These are phyloP conservation scores for Lasioglossum baleicum DNA, from an alignment of 1,140 invertebrate species.

Conservation along the genomic window DNA sequence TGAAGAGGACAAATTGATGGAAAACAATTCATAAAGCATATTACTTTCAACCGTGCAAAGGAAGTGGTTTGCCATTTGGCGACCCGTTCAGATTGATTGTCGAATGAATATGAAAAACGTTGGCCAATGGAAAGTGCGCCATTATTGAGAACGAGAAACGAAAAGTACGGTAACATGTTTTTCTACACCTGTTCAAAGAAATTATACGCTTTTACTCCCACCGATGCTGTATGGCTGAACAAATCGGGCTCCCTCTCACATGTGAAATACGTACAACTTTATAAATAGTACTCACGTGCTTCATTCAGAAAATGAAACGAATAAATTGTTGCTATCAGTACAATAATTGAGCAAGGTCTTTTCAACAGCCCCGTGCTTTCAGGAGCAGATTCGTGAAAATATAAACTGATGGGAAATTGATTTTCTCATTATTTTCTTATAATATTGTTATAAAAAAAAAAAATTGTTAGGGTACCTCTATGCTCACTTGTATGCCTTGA, in stretches of 20 bases:
- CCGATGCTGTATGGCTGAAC: no score
- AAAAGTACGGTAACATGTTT: neutral
- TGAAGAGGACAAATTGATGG: constrained; percentile 9
- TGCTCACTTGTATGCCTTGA: no score
- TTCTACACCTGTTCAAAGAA: neutral
- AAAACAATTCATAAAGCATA: constrained; percentile 36
- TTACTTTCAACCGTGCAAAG: constrained; percentile 7
- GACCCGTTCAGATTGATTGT: neutral
- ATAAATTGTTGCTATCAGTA: no score
- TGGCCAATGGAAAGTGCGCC: neutral
- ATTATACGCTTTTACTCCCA: neutral
- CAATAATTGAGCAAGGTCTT: no score
- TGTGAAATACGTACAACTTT: neutral
- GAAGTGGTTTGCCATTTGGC: neutral
- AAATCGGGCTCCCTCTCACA: no score
- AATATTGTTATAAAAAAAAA: no score
- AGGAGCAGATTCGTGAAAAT: no score
- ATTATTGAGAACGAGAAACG: neutral
- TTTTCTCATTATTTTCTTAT: no score
- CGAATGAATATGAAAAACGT: neutral
- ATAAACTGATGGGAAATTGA: no score
- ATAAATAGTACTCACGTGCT: neutral
- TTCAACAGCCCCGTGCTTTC: no score
- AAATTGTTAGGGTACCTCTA: no score
- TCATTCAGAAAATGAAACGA: no score